Evolutionary conservation across 2,797 vertebrate species (phyloP), one percentile per base, ranked within the genome.

Genomic region (Somateria mollissima): DNA sequence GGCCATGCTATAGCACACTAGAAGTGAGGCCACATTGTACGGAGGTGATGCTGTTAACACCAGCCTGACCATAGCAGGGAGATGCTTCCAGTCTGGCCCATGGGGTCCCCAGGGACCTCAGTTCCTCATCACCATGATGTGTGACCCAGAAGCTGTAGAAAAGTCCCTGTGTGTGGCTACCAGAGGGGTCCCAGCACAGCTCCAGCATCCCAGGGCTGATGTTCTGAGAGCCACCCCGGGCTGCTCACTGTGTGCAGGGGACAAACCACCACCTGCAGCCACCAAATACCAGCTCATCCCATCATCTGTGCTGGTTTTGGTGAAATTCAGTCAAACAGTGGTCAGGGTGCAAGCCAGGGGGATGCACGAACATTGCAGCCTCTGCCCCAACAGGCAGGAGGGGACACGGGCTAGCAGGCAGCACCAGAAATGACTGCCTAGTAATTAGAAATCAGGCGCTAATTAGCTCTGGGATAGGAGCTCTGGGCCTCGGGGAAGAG

Each of bases 51-150:
- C 20, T 53, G 22, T 51, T 51, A 14, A 4, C 8, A 34, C 74
- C 61, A 77, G 9, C 51, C 41, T 10, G 12, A 30, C 17, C 3
- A 0, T 2, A 0, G 3, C 0, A 0, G 17, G 5, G 24, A 19
- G 4, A n/a, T 17, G 5, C 21, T 47, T 25, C 70, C 87, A 54
- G 34, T 20, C 54, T 7, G 56, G 53, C 24, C 67, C n/a, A 6
- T 1, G 22, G 10, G 25, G 22, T 72, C 7, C 62, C 16, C 16
- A 3, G 1, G 24, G 30, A 30, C 10, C 64, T 45, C 49, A 20
- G 56, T 14, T 79, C 22, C 37, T 66, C 30, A 2, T 16, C 41
- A 32, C 37, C 25, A 7, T 1, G 1, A 41, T 27, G 45, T 10
- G 9, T 10, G 57, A 43, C 58, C 49, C 2, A 2, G 30, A 2